These are phyloP conservation scores for Apogon hyalosoma DNA, from an alignment of 2,797 vertebrate species.

Conservation along the genomic window DNA sequence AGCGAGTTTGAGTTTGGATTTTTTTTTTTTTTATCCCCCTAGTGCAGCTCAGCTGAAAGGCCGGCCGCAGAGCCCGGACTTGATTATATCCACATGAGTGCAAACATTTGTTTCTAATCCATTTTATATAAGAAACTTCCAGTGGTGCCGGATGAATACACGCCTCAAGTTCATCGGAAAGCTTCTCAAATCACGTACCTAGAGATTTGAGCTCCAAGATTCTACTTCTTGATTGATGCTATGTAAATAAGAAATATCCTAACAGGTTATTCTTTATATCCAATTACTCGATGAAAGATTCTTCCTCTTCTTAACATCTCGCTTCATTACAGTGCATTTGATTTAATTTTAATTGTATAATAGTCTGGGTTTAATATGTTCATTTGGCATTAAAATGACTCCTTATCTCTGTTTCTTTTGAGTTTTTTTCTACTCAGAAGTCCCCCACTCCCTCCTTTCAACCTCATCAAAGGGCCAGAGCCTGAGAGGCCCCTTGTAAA, in stretches of 20 bases:
- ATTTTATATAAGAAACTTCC: slow-evolving; percentile 85
- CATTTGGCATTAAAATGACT: slow-evolving; percentile 62
- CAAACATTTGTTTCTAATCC: slow-evolving; percentile 86
- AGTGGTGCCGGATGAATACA: slow-evolving; percentile 73
- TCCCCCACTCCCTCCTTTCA: slow-evolving; percentile 56
- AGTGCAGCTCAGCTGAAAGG: slow-evolving; percentile 75
- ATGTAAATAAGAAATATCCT: slow-evolving; percentile 39
- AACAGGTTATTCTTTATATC: slow-evolving; percentile 23
- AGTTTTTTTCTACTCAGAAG: slow-evolving; percentile 43
- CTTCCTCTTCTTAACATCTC: slow-evolving; percentile 33
- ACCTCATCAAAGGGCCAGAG: slow-evolving; percentile 73
- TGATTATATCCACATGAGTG: slow-evolving; percentile 86
- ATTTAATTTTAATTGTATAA: slow-evolving; percentile 9
- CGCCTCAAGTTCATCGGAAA: slow-evolving; percentile 65
- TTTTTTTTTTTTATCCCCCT: slow-evolving; percentile 45
- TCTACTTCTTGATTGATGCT: slow-evolving; percentile 28
- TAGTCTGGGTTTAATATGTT: slow-evolving; percentile 69
- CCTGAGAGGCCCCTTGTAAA: slow-evolving; percentile 78
- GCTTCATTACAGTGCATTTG: slow-evolving; percentile 31
- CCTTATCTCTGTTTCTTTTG: slow-evolving; percentile 29
- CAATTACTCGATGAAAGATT: slow-evolving; percentile 34
- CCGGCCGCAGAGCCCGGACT: slow-evolving; percentile 74
- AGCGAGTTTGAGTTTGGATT: slow-evolving; percentile 54
- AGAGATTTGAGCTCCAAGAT: slow-evolving; percentile 43
- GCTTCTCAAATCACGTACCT: slow-evolving; percentile 53